A percentile compares a stretch with the other conserved stretches of the same genome.
phyloP scores from a whole-genome alignment of 2,797 vertebrate species.

The Gouania willdenowi region DNA sequence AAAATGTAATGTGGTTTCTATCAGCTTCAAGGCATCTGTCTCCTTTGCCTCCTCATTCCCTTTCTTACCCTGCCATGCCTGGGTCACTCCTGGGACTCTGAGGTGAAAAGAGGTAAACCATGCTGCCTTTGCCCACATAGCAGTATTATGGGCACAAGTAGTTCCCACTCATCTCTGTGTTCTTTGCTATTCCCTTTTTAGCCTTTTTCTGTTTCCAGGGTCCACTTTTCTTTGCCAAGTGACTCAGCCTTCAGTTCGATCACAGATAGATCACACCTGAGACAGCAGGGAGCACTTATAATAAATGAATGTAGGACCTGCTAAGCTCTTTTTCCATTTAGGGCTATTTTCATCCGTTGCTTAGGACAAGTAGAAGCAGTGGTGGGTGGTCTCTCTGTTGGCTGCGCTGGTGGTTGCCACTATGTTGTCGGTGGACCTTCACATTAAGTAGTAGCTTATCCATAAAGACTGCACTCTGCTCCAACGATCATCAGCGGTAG shows the following conservation, averaged over 20 bases:
- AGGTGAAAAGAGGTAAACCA: slow-evolving; percentile 38
- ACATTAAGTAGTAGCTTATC: slow-evolving; percentile 36
- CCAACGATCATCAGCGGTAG: slow-evolving; percentile 56
- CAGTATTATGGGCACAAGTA: slow-evolving; percentile 47
- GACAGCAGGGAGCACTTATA: slow-evolving; percentile 49
- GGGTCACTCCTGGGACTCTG: slow-evolving; percentile 44
- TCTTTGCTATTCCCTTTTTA: slow-evolving; percentile 56
- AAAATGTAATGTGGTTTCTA: slow-evolving; percentile 33
- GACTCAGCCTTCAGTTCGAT: slow-evolving; percentile 35
- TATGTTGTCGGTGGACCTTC: slow-evolving; percentile 35
- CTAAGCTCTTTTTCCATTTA: slow-evolving; percentile 51
- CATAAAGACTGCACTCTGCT: slow-evolving; percentile 34
- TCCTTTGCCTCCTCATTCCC: slow-evolving; percentile 39
- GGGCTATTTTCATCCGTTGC: slow-evolving; percentile 44
- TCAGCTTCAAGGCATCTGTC: slow-evolving; percentile 27
- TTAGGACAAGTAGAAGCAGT: slow-evolving; percentile 32
- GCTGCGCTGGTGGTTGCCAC: slow-evolving; percentile 42
- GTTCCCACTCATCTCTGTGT: slow-evolving; percentile 37
- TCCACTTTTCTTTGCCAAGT: slow-evolving; percentile 26
- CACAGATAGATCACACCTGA: slow-evolving; percentile 47
- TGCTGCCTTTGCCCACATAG: slow-evolving; percentile 61
- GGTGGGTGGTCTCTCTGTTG: slow-evolving; percentile 39
- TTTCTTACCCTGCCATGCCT: slow-evolving; percentile 53
- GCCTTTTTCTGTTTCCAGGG: slow-evolving; percentile 59
- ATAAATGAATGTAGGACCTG: slow-evolving; percentile 74